Conservation (phyloP, 2,888 invertebrate species). For the Pilophorus perplexus region DNA sequence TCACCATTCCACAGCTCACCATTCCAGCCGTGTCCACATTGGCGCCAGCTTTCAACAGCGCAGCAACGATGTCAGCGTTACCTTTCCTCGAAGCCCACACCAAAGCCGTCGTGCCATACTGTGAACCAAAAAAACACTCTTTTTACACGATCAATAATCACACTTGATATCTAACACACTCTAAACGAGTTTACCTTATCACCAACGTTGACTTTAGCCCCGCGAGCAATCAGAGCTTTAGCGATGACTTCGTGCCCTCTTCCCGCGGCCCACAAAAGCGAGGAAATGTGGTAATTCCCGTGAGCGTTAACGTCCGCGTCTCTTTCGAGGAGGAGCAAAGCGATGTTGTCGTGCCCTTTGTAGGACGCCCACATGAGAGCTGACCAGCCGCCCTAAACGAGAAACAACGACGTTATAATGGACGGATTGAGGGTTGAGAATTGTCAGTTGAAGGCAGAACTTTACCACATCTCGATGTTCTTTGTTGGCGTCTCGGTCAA, state of each 20-base stretch:
- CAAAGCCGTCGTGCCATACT: conserved; percentile 93
- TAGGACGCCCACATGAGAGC: conserved; percentile 97
- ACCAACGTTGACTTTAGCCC: conserved; percentile 91
- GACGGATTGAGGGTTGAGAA: neutral
- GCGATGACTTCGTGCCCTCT: conserved; percentile 86
- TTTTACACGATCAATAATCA: neutral
- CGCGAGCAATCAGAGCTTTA: conserved; percentile 73
- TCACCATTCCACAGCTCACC: conserved; percentile 57
- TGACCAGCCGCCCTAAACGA: conserved; percentile 87
- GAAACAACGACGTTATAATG: neutral
- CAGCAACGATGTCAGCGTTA: conserved; percentile 75
- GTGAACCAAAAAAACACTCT: conserved; percentile 45
- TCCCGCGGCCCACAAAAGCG: conserved; percentile 93
- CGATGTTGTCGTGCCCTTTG: conserved; percentile 79
- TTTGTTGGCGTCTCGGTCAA: conserved; percentile 80
- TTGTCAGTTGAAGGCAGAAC: conserved; percentile 42
- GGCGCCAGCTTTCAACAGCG: conserved; percentile 79
- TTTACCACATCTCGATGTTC: conserved; percentile 84
- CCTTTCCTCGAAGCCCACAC: conserved; percentile 96
- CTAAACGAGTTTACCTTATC: conserved; percentile 66
- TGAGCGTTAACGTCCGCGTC: conserved; percentile 93
- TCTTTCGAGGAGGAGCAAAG: conserved; percentile 72
- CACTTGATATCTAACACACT: neutral
- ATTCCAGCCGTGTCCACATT: conserved; percentile 90
- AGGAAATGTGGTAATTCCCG: conserved; percentile 91